These are phyloP conservation scores for Pipistrellus nathusii DNA, from an alignment of 2,797 vertebrate species.

Conservation along the genomic window DNA sequence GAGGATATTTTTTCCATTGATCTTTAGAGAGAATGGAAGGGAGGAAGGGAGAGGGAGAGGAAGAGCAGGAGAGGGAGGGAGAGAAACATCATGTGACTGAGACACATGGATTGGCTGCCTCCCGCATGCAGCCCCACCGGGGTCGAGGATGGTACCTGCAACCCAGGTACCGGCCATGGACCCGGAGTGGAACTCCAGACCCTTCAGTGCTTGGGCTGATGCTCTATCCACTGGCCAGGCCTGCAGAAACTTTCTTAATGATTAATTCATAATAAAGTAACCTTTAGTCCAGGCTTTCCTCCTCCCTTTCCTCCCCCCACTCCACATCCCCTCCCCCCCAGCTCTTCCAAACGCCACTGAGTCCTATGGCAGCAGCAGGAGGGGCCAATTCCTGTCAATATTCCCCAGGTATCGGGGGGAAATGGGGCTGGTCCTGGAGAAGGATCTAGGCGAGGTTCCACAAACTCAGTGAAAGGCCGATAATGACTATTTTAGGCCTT, in stretches of 20 bases:
- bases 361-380: neutral
- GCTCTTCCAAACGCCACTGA: neutral
- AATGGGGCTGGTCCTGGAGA: neutral
- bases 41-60: neutral
- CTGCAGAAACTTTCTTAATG: neutral
- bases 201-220: neutral
- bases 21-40: neutral
- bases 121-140: neutral
- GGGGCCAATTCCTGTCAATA: neutral
- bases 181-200: neutral
- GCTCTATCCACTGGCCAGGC: neutral
- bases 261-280: neutral
- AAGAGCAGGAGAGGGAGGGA: no score
- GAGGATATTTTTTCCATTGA: neutral
- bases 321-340: neutral
- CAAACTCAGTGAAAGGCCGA: neutral
- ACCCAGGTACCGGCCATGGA: no score
- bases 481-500: neutral
- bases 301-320: accelerated
- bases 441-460: neutral
- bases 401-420: neutral
- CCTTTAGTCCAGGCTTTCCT: neutral
- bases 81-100: neutral
- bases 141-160: neutral
- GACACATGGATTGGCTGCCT: neutral